Evolutionary conservation across 1,140 invertebrate species (phyloP), one percentile per base, ranked within the genome.

Genomic region (Euwallacea fornicatus): DNA sequence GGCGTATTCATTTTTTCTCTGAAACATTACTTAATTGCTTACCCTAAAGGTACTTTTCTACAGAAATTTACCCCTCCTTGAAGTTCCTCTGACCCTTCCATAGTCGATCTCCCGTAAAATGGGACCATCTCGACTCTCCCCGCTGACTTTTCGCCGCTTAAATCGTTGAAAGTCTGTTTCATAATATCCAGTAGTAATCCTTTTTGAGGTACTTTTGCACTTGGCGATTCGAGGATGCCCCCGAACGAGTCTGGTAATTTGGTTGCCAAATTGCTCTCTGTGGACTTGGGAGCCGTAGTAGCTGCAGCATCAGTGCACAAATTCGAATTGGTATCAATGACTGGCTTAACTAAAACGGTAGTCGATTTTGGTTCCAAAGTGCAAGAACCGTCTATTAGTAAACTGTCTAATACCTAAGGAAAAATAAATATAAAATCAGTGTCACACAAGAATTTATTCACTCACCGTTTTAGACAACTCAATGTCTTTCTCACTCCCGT

Each of bases 131-230:
- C 21, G 21, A 33, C 21, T 4, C 21, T 33, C 21, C 21, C 21
- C 21, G 21, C 21, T 33, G 46, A 50, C 2, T 75, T 76, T 42
- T 77, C 70, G 3, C 62, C 63, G 13, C 69, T 64, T 13, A 73
- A 71, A 53, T 83, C 79, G 65, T 83, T 83, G 72, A 83, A 83
- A 13, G 81, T 77, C 74, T 83, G 79, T 70, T 82, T 82, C 82
- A 83, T 83, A 42, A 81, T 82, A 73, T 82, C 80, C 64, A 83
- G 72, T 59, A 83, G 79, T 64, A 81, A 69, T 13, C 77, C 77
- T 72, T 82, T 83, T 71, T 83, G 81, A 42, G 80, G 76, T 13
- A 82, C 74, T 77, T 80, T 82, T 44, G 79, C 74, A 65, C 80
- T 76, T n/a, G 77, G 74, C 56, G 75, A 75, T 54, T 80, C 81